phyloP scores from a whole-genome alignment of 2,888 invertebrate species.

The Taenaris catops region DNA sequence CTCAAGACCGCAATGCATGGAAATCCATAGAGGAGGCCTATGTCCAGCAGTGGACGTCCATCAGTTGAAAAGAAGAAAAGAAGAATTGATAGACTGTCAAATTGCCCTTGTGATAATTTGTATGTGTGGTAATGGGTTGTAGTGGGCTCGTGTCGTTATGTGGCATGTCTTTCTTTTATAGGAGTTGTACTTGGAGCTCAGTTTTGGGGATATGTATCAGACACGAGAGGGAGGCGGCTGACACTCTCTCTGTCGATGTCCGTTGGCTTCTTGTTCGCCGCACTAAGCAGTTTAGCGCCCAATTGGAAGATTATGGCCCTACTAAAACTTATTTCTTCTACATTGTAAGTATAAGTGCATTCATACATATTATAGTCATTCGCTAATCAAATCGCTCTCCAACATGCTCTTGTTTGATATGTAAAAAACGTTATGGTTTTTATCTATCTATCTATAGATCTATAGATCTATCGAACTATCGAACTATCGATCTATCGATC shows the following conservation, averaged over 20 bases:
- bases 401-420: too few species aligned
- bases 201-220: conserved; percentile 69
- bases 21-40: too few species aligned
- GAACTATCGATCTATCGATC: too few species aligned
- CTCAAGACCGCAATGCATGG: too few species aligned
- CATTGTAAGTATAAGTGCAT: conserved; percentile 65
- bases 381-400: too few species aligned
- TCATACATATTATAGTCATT: too few species aligned
- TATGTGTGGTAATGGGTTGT: not conserved
- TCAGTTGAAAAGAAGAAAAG: too few species aligned
- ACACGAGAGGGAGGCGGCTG: conserved; percentile 58
- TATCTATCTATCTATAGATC: too few species aligned
- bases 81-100: not conserved
- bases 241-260: conserved; percentile 66
- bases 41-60: too few species aligned
- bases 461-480: too few species aligned
- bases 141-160: too few species aligned
- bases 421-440: too few species aligned
- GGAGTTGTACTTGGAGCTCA: conserved; percentile 68
- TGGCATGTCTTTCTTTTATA: conserved; percentile 28
- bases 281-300: conserved; percentile 59
- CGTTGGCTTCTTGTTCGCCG: conserved; percentile 60
- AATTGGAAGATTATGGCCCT: conserved; percentile 64
- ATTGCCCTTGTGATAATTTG: not conserved
- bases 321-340: conserved; percentile 61